Conservation (phyloP, 2,888 invertebrate genomes). For the Plemyria rubiginata region DNA sequence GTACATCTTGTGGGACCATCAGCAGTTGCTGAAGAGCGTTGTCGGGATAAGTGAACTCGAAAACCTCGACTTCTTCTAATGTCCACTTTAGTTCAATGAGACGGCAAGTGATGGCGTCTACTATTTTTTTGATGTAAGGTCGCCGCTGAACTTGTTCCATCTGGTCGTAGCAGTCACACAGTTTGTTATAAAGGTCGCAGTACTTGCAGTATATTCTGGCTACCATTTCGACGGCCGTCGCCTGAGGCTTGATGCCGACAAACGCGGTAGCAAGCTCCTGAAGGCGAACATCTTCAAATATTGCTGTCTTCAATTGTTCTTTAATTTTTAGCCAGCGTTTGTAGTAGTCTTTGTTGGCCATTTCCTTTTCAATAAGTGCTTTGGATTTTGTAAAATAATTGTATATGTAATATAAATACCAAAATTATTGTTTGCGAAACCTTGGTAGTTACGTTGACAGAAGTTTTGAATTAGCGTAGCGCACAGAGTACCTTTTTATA, state of each 20-base stretch:
- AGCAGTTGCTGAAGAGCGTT: constrained; percentile 88
- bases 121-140: constrained; percentile 80
- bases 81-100: constrained; percentile 85
- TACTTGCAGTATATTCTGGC: constrained; percentile 82
- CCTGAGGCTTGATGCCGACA: constrained; percentile 75
- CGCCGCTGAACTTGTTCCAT: constrained; percentile 86
- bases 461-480: too few relatives aligned
- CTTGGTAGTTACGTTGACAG: background rate
- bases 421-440: background rate
- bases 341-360: constrained; percentile 72
- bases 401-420: background rate
- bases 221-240: constrained; percentile 76
- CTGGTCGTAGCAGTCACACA: constrained; percentile 86
- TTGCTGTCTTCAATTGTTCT: constrained; percentile 52
- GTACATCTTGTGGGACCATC: constrained; percentile 87
- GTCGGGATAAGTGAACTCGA: constrained; percentile 89
- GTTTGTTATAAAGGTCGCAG: constrained; percentile 80
- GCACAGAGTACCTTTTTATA: too few relatives aligned
- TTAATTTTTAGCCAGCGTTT: constrained; percentile 70
- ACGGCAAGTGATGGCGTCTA: constrained; percentile 85
- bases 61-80: constrained; percentile 83
- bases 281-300: constrained; percentile 65
- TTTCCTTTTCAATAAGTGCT: constrained; percentile 36
- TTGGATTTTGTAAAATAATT: background rate
- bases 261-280: constrained; percentile 61